Base-by-base conservation (phyloP, 2,113 vertebrate genomes). In the Chaenogobius annularis region DNA sequence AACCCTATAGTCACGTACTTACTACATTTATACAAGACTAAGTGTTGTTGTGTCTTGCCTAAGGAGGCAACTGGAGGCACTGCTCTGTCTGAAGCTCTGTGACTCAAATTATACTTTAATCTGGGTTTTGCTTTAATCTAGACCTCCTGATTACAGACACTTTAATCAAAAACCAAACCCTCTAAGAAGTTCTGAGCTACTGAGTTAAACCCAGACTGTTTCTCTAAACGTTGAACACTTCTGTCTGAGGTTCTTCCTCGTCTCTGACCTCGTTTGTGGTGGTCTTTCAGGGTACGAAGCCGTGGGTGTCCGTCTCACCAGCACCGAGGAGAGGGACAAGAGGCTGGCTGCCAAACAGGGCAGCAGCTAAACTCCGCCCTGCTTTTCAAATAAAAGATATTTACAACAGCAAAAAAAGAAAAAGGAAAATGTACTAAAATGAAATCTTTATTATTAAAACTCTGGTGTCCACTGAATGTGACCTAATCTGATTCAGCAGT, bases 311-410 rank as follows among this genome's bases (percentile, higher is more conserved):
- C 95, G 96, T 62, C 94, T 99, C 82, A 98, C 97, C 83, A 98
- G 98, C 80, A 97, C 98, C 5, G 97, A 98, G 88, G 98, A 99
- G 93, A 94, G 96, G 92, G 98, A 99, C 92, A 98, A 98, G 94
- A 95, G 97, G 82, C 87, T 99, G 80, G 96, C 96, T 0, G 96
- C 97, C 90, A 98, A 99, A 78, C 96, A 97, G 84, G 95, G 93
- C 94, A 97, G 95, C 19, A 95, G 93, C 61, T 99, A 91, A 95
- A 89, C 48, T 10, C 48, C 66, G 10, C 31, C 52, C 63, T 74
- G 86, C n/a, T 85, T 92, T 91, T 79, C 82, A 86, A 94, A 93
- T 94, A 93, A 93, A 82, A 83, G 87, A 89, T 90, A 88, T 93
- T 90, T 92, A 93, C 90, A 87, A 89, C n/a, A n/a, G n/a, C 22